These are phyloP conservation scores for Perithous albicinctus DNA, from an alignment of 2,888 invertebrate species.

Conservation along the genomic window DNA sequence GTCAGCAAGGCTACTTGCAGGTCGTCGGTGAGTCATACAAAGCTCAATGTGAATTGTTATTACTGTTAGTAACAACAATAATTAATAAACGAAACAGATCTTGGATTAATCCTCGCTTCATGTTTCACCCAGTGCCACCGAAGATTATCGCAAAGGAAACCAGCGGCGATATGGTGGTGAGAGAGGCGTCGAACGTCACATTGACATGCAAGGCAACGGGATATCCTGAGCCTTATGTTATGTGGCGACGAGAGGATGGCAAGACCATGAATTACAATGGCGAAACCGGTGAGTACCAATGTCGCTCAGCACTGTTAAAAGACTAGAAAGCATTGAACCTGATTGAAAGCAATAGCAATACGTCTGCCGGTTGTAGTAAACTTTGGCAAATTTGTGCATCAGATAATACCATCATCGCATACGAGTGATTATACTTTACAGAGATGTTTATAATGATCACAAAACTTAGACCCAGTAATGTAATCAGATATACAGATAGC, in stretches of 20 bases:
- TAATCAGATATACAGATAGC: too few relatives aligned
- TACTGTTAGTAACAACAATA: not conserved
- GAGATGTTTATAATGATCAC: too few relatives aligned
- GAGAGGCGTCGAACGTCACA: slow-evolving; percentile 95
- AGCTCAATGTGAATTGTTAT: not conserved
- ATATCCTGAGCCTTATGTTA: slow-evolving; percentile 96
- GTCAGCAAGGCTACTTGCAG: slow-evolving; percentile 94
- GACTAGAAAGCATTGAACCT: not conserved
- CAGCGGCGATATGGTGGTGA: slow-evolving; percentile 95
- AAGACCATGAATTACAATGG: slow-evolving; percentile 95
- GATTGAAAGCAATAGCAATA: not conserved
- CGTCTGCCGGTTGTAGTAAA: too few relatives aligned
- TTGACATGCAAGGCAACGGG: slow-evolving; percentile 95
- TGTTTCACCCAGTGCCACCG: slow-evolving; percentile 91
- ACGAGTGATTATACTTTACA: too few relatives aligned
- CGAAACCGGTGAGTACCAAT: slow-evolving; percentile 89
- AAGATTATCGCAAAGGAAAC: slow-evolving; percentile 95
- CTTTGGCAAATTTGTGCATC: too few relatives aligned
- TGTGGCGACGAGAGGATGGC: slow-evolving; percentile 96
- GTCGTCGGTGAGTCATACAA: slow-evolving; percentile 91
- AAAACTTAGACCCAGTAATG: too few relatives aligned
- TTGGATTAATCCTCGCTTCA: not conserved
- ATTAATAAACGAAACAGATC: not conserved
- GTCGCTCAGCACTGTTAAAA: not conserved
- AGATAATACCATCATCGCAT: too few relatives aligned